Conservation (phyloP, 2,888 invertebrate genomes). For the Folsomia manolachei region DNA sequence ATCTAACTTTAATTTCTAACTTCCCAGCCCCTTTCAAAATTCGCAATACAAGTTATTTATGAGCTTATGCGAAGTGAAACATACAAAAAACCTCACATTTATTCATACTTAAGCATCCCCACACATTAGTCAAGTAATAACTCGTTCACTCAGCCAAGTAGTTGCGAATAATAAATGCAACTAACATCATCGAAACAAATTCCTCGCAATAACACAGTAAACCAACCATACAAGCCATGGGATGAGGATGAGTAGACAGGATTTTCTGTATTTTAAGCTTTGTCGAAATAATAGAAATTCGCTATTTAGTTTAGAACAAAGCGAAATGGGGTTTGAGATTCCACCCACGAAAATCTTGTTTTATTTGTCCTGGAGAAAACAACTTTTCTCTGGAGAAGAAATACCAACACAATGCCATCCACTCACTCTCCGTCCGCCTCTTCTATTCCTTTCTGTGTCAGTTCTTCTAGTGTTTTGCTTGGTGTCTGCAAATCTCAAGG, state of each 20-base stretch:
- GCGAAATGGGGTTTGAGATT: slow-evolving; percentile 11
- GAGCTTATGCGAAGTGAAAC: no score
- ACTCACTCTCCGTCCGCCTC: no score
- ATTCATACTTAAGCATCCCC: no score
- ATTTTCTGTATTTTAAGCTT: no score
- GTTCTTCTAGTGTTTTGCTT: neutral
- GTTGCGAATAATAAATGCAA: neutral
- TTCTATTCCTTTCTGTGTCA: no score
- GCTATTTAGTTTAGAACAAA: slow-evolving; percentile 4
- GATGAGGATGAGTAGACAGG: neutral
- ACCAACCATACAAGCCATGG: neutral
- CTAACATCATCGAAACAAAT: neutral
- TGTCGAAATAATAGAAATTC: neutral
- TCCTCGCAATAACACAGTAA: neutral
- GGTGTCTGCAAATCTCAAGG: neutral
- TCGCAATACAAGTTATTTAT: no score
- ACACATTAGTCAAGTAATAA: no score
- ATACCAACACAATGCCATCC: no score
- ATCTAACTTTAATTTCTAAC: no score
- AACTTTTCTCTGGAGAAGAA: slow-evolving; percentile 8
- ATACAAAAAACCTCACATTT: no score
- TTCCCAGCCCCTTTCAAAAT: no score
- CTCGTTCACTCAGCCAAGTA: no score
- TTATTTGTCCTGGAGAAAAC: slow-evolving; percentile 11
- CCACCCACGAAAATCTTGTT: slow-evolving; percentile 12